A percentile compares a stretch with the other conserved stretches of the same genome.
Conservation (phyloP, 2,888 invertebrate genomes). For the Cryptus armator region DNA sequence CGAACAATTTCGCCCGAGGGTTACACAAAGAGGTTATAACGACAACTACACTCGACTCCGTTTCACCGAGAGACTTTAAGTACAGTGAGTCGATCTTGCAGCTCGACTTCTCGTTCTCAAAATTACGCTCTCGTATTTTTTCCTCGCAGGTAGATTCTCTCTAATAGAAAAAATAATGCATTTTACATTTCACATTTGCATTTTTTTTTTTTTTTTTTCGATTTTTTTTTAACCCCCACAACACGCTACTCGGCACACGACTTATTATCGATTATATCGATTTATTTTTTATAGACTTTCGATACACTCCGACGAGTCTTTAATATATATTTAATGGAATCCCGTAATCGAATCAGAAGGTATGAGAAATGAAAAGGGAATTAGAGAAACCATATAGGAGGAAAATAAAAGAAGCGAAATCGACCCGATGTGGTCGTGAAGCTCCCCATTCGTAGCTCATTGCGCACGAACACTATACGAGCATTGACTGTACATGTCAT, state of each 20-base stretch:
- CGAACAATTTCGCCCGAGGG: slow-evolving; percentile 47
- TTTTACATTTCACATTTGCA: not conserved
- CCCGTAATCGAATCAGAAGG: not conserved
- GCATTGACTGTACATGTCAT: not conserved
- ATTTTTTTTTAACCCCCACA: too few relatives aligned
- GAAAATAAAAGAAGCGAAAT: not conserved
- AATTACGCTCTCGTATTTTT: too few relatives aligned
- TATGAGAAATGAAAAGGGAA: not conserved
- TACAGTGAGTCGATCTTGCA: too few relatives aligned
- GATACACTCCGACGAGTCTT: slow-evolving; percentile 5
- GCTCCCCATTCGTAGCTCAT: not conserved
- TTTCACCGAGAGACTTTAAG: too few relatives aligned
- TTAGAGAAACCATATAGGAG: not conserved
- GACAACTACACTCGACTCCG: too few relatives aligned
- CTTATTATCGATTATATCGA: not conserved
- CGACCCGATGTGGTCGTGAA: not conserved
- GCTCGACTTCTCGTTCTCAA: too few relatives aligned
- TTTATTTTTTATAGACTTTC: slow-evolving; percentile 56
- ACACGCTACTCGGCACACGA: too few relatives aligned
- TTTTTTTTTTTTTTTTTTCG: too few relatives aligned
- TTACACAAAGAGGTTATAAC: too few relatives aligned
- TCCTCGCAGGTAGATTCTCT: too few relatives aligned
- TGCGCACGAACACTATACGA: not conserved
- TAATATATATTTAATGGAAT: slow-evolving; percentile 20
- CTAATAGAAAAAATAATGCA: too few relatives aligned